These are phyloP conservation scores for Apostichopus leukothele DNA, from an alignment of 53 echinoderm and acorn worm species.

Conservation along the genomic window DNA sequence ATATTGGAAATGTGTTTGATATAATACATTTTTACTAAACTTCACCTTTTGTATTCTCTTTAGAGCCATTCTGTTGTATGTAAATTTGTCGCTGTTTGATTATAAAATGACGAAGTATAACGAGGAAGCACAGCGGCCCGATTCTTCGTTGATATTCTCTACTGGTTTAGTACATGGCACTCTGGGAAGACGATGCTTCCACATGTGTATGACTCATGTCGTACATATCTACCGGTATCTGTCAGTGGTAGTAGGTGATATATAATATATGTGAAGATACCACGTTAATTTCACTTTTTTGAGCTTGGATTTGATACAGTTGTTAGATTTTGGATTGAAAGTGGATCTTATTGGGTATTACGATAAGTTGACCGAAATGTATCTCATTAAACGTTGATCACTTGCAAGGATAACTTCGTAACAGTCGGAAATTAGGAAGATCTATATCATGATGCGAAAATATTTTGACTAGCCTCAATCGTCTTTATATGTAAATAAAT, in stretches of 20 bases:
- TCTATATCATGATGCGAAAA: too few relatives aligned
- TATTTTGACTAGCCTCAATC: too few relatives aligned
- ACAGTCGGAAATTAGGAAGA: too few relatives aligned
- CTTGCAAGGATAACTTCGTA: too few relatives aligned
- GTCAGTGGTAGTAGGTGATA: background rate
- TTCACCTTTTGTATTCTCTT: constrained; percentile 87
- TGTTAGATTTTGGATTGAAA: too few relatives aligned
- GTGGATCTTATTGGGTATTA: too few relatives aligned
- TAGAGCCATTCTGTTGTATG: constrained; percentile 63
- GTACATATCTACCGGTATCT: background rate
- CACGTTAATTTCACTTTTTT: too few relatives aligned
- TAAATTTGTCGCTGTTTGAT: constrained; percentile 14
- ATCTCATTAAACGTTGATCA: too few relatives aligned
- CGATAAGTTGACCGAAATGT: too few relatives aligned
- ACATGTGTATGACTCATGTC: background rate
- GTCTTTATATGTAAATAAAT: too few relatives aligned
- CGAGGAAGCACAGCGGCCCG: constrained; percentile 33
- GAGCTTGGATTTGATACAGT: too few relatives aligned
- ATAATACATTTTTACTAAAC: constrained; percentile 39
- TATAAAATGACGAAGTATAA: constrained; percentile 27
- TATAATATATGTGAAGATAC: too few relatives aligned
- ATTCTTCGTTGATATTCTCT: background rate
- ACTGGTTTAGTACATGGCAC: background rate
- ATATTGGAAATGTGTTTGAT: constrained; percentile 7
- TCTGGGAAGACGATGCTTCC: background rate